Evolutionary conservation across 2,888 invertebrate species (phyloP), one percentile per base, ranked within the genome.

Genomic region (Pachydiplax longipennis): DNA sequence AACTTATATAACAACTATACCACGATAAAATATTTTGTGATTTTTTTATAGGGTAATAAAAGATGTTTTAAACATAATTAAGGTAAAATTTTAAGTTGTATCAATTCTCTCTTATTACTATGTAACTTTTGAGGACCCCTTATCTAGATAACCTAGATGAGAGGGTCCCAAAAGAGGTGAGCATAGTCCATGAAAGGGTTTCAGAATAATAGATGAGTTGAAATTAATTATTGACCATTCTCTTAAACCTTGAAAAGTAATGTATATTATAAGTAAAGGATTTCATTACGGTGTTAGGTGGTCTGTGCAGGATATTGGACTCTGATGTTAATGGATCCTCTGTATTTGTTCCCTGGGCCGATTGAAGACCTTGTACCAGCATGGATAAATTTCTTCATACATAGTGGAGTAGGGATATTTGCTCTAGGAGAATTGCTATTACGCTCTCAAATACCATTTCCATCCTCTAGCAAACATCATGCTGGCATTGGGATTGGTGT

Each of bases 321-420:
- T 37, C 61, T 87, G 87, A 61, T 61, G 22, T 65, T 87, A 13
- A 87, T 87, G 87, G 87, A 87, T 61, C 87, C 87, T n/a, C 87
- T 87, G 1, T 87, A 87, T 35, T 37, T 87, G 12, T 87, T 87
- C 12, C 87, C 87, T 61, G 87, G 87, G 0, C 87, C 87, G 4
- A 87, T 87, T 15, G 87, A 87, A 65, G 87, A 87, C 15, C 61
- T 87, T 0, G 53, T 87, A 18, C 87, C 87, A 2, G 48, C 87
- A 25, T 87, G 87, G 87, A 87, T 87, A 2, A 87, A 87, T 35
- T 87, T 87, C 40, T 61, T 87, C 61, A 87, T 87, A 2, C 87
- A 87, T 61, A 61, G 61, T n/a, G 87, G 87, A 4, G 87, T 87
- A 61, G 87, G 87, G 5, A 65, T 87, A 2, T 87, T 87, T 40